Evolutionary conservation across 2,113 vertebrate species (phyloP), one percentile per base, ranked within the genome.

Genomic region (Melanostigma gelatinosum): DNA sequence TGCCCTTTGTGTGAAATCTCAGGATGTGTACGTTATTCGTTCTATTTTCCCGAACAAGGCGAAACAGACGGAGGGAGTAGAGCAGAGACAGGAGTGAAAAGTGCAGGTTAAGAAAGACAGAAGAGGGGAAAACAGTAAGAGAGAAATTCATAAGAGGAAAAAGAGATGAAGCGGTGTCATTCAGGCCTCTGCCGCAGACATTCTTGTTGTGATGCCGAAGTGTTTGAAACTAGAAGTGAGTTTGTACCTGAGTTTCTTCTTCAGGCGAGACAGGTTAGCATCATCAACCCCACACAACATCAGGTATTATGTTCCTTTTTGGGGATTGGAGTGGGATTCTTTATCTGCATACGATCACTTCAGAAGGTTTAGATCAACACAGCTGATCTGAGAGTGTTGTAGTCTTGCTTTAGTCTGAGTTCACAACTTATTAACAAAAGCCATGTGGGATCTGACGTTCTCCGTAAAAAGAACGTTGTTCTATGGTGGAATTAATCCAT

Each of bases 1-100:
- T 27, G 64, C 82, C 74, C 68, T 88, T 75, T 86, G 85, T 89
- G 82, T 85, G 69, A 87, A 91, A 87, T 89, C 92, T 92, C 93
- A 93, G 92, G 92, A 90, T 87, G 88, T 87, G 70, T 72, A 62
- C 38, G 0, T 78, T 76, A 75, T 80, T 68, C 4, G n/a, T 82
- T 84, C 52, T 73, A 74, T 87, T 90, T 74, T 83, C 75, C 78
- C 69, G 46, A 70, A 74, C 52, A 62, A 69, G 50, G 70, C 52
- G 54, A 74, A 87, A 76, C 46, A 50, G 71, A 84, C 11, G 27
- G 65, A 72, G 55, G 50, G 60, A 77, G 70, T 18, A 44, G 48
- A 83, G 75, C 61, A 64, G 42, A 61, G 70, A 24, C 61, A 76
- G 79, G 27, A 67, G 61, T n/a, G 61, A 79, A 83, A 63, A 63